Evolutionary conservation across 2,113 vertebrate species (phyloP).

Genomic region (Campylorhamphus procurvoides): DNA sequence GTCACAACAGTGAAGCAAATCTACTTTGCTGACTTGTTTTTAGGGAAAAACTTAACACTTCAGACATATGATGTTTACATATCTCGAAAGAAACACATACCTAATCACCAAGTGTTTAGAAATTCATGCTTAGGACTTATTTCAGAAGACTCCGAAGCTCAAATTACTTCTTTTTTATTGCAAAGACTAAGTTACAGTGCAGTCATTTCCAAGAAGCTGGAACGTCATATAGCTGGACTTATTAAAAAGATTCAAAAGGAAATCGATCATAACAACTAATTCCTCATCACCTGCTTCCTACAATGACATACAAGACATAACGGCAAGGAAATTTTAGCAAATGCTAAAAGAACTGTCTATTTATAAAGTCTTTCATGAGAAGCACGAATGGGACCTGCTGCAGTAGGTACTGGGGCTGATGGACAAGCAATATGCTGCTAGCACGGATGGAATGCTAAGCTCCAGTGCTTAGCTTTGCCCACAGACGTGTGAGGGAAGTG

Average conservation of each 20-base stretch:
- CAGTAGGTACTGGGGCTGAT: neutral
- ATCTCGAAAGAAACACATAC: neutral
- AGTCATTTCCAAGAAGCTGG: neutral
- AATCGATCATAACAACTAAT: neutral
- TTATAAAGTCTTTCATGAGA: neutral
- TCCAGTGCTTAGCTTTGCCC: neutral
- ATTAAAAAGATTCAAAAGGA: neutral
- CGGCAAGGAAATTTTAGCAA: neutral
- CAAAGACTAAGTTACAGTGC: neutral
- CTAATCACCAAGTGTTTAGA: neutral
- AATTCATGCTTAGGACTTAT: neutral
- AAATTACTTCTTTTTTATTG: neutral
- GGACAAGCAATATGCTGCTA: neutral
- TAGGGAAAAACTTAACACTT: neutral
- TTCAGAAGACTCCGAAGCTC: neutral
- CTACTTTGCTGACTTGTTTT: neutral
- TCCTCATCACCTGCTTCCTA: neutral
- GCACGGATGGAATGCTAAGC: neutral
- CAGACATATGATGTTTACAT: neutral
- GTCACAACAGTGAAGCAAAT: neutral
- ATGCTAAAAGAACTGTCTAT: neutral
- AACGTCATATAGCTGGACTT: neutral
- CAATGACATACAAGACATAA: neutral
- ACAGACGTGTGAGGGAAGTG: neutral
- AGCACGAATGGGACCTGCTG: neutral